phyloP scores from a whole-genome alignment of 30 jellyfish, hydroid and myxozoan species.

The Hydractinia echinata region DNA sequence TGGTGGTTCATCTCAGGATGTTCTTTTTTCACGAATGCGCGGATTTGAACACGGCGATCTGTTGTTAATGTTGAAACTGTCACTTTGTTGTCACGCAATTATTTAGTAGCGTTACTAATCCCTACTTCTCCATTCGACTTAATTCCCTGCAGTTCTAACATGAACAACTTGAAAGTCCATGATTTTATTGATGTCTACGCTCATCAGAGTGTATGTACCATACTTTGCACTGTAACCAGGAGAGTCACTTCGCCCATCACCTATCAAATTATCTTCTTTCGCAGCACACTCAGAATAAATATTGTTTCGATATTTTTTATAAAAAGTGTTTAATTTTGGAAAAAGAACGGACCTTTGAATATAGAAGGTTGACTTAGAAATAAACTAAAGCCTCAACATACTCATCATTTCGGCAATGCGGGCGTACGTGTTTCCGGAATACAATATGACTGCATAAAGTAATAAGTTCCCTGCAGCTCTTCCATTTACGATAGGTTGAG shows the following conservation, averaged over 20 bases:
- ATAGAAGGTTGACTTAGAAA: slow-evolving; percentile 14
- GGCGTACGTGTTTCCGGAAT: slow-evolving; percentile 22
- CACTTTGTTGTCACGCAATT: background rate
- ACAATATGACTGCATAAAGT: slow-evolving; percentile 19
- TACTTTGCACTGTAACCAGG: slow-evolving; percentile 25
- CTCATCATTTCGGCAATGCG: slow-evolving; percentile 21
- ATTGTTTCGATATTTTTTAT: background rate
- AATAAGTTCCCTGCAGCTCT: slow-evolving; percentile 18
- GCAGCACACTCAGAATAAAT: background rate
- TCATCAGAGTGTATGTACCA: slow-evolving; percentile 29
- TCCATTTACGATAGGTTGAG: slow-evolving; percentile 5
- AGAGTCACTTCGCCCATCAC: slow-evolving; percentile 41
- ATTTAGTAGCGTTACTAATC: too few relatives aligned
- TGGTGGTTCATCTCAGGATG: slow-evolving; percentile 27
- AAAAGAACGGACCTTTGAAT: slow-evolving; percentile 2
- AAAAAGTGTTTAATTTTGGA: slow-evolving; percentile 18
- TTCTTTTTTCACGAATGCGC: slow-evolving; percentile 31
- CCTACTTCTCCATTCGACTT: slow-evolving; percentile 29
- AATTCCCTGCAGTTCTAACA: too few relatives aligned
- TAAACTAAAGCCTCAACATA: background rate
- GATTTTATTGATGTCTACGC: too few relatives aligned
- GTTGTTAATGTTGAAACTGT: slow-evolving; percentile 19
- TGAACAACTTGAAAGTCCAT: too few relatives aligned
- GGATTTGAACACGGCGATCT: slow-evolving; percentile 41
- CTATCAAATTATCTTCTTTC: slow-evolving; percentile 18